Evolutionary conservation across 2,888 invertebrate species (phyloP), one percentile per base, ranked within the genome.

Genomic region (Protonemura montana): DNA sequence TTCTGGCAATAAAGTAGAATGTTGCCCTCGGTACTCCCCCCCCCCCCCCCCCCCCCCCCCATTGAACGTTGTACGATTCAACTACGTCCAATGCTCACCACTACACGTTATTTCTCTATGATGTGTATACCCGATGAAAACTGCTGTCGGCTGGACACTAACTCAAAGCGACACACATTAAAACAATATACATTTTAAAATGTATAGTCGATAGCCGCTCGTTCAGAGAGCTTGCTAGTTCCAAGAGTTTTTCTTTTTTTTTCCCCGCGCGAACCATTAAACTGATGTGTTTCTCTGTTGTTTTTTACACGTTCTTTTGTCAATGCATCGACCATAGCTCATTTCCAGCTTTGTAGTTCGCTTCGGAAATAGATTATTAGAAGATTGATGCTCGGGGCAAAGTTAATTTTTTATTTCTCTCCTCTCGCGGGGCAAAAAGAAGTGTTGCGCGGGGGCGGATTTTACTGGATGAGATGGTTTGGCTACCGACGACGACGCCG

Each of bases 371-470:
- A 59, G 81, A 81, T 81, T 81, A 81, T 81, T 78, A n/a, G 81
- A 83, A 83, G 42, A 41, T 83, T 83, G 82, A 83, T 83, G 82
- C 82, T 83, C 82, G 21, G 1, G 82, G 35, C 16, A 3, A 59
- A 41, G n/a, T 83, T n/a, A 41, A 41, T 35, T 83, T 83, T 30
- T 41, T 30, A 35, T 42, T 42, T 83, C 27, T 78, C 26, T 78
- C 28, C 28, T 78, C 7, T 3, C n/a, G 26, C 5, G 28, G 78
- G 26, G n/a, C 21, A 13, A 83, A 83, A 26, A 83, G 42, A n/a
- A 7, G n/a, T 29, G 3, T 6, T 3, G 27, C 78, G 78, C 1
- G 27, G 27, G 28, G 78, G 78, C 16, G 27, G 82, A 59, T 59
- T 41, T 82, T 82, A 82, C 29, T 16, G 82, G 82, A 30, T n/a